A percentile compares a stretch with the other conserved stretches of the same genome.
phyloP scores from a whole-genome alignment of 64 coral and sea anemone genomes.

The Actinia equina region DNA sequence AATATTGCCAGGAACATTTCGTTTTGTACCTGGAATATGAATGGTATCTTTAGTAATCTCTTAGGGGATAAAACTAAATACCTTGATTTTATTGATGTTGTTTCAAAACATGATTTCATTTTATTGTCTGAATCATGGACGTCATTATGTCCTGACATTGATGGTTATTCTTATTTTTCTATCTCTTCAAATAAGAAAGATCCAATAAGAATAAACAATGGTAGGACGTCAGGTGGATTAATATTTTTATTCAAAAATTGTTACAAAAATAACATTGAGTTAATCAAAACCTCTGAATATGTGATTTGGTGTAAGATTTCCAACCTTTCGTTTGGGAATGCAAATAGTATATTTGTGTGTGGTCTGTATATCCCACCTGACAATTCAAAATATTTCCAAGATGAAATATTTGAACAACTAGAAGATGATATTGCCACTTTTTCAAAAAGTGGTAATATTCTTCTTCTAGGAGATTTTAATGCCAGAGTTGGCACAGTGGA shows the following conservation, averaged over 20 bases:
- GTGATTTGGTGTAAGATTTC: constrained; percentile 1
- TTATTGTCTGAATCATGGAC: not conserved
- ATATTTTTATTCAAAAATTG: constrained; percentile 6
- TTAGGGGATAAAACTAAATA: not conserved
- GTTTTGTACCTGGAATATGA: not conserved
- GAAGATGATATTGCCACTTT: not conserved
- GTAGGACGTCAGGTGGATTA: not conserved
- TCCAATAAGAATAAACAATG: not conserved
- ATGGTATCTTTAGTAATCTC: not conserved
- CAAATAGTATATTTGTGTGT: not conserved
- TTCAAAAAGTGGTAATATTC: not conserved
- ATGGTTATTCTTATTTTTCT: constrained; percentile 1
- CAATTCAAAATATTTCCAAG: not conserved
- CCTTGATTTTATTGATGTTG: not conserved
- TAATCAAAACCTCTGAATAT: constrained; percentile 1
- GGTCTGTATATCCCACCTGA: not conserved
- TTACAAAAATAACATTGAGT: not conserved
- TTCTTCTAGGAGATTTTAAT: constrained; percentile 23
- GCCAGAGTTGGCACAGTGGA: not conserved
- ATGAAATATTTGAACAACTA: not conserved
- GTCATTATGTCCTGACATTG: not conserved
- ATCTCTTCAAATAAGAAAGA: not conserved
- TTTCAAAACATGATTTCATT: not conserved
- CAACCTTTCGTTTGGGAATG: not conserved
- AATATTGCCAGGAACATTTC: not conserved